Evolutionary conservation across 2,113 vertebrate species (phyloP).

Genomic region (Platichthys stellatus): DNA sequence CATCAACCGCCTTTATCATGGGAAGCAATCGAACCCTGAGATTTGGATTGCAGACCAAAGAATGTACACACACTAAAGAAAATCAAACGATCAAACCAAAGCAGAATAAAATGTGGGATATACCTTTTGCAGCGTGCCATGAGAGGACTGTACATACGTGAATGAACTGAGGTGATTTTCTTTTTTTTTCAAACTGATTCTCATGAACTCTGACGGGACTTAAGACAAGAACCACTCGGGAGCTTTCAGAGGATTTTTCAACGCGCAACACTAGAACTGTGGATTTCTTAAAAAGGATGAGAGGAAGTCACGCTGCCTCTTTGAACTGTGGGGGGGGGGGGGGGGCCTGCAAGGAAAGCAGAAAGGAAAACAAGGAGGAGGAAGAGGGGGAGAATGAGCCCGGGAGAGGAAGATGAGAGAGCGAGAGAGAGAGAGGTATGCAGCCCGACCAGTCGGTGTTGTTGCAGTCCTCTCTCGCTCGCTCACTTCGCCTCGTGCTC

Average conservation of each 20-base stretch:
- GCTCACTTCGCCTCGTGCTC: not conserved
- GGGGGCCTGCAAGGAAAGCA: slow-evolving; percentile 1
- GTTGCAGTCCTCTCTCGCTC: slow-evolving; percentile 15
- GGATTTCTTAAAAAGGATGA: slow-evolving; percentile 36
- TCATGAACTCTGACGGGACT: slow-evolving; percentile 55
- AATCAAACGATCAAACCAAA: slow-evolving; percentile 64
- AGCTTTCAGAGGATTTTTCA: slow-evolving; percentile 10
- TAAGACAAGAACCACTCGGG: slow-evolving; percentile 49
- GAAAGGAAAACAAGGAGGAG: slow-evolving; percentile 14
- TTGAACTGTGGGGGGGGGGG: not conserved
- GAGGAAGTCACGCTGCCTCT: slow-evolving; percentile 10
- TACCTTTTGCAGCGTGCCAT: slow-evolving; percentile 48
- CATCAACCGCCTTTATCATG: not conserved
- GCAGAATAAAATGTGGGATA: slow-evolving; percentile 37
- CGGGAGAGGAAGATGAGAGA: slow-evolving; percentile 40
- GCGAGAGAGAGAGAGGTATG: slow-evolving; percentile 40
- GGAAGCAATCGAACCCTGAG: slow-evolving; percentile 14
- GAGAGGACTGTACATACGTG: slow-evolving; percentile 59
- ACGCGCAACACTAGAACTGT: slow-evolving; percentile 28
- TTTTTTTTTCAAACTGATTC: not conserved
- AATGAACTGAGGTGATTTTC: slow-evolving; percentile 57
- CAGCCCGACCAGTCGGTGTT: slow-evolving; percentile 28
- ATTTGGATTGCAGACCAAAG: slow-evolving; percentile 65
- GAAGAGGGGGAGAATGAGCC: slow-evolving; percentile 19
- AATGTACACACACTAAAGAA: slow-evolving; percentile 61